Conservation (phyloP, 2,888 invertebrate genomes). For the Conus canariensis region DNA sequence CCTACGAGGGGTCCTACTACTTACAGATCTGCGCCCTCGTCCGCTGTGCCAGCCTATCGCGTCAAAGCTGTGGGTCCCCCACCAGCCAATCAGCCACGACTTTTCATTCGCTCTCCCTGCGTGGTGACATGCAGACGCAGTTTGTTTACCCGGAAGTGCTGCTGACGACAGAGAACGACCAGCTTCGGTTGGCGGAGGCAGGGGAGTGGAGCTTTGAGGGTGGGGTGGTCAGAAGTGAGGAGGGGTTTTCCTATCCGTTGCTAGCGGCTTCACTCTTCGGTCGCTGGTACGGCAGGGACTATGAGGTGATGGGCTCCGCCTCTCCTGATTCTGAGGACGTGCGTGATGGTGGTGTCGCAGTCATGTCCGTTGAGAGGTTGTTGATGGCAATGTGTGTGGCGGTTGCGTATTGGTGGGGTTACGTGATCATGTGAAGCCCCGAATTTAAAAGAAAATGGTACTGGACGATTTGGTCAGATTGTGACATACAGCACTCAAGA, state of each 20-base stretch:
- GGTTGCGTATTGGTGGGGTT: background rate
- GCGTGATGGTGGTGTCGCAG: background rate
- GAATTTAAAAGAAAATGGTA: too few species aligned
- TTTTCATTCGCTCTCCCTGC: constrained; percentile 53
- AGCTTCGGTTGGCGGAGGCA: constrained; percentile 46
- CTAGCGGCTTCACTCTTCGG: constrained; percentile 57
- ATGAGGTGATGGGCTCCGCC: background rate
- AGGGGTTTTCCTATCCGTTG: constrained; percentile 46
- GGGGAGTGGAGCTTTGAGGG: constrained; percentile 50
- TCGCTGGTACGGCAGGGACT: constrained; percentile 53
- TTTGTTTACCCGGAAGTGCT: constrained; percentile 63
- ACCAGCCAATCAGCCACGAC: constrained; percentile 49
- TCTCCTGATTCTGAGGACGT: background rate
- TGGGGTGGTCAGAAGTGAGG: constrained; percentile 41
- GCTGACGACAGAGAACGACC: constrained; percentile 40
- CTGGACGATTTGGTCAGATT: too few species aligned
- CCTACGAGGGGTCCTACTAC: constrained; percentile 63
- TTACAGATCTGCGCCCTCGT: constrained; percentile 65
- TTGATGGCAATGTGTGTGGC: background rate
- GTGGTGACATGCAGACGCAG: constrained; percentile 53
- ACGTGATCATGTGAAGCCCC: too few species aligned
- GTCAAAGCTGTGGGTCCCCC: constrained; percentile 55
- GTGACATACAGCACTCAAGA: too few species aligned
- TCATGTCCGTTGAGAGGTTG: background rate
- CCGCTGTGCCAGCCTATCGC: constrained; percentile 55